Evolutionary conservation across 2,797 vertebrate genomes (phyloP).

Genomic region (Otus scops): DNA sequence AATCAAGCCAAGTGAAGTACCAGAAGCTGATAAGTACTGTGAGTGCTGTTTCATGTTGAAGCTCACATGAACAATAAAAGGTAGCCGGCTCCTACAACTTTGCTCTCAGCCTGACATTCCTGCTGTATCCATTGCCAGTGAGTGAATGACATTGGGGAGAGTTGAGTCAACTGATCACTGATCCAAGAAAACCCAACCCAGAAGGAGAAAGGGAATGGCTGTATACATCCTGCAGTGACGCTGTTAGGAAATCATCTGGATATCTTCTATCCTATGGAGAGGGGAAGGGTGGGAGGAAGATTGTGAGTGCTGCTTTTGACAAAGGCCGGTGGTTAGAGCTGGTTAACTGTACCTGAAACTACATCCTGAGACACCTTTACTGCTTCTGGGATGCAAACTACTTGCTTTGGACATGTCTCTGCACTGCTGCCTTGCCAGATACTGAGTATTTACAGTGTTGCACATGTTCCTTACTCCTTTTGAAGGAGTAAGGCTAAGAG

Average conservation of each 20-base stretch:
- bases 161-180: background rate
- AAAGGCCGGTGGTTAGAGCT: background rate
- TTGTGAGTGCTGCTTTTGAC: background rate
- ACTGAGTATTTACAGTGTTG: background rate
- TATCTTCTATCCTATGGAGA: background rate
- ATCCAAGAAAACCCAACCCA: background rate
- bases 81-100: background rate
- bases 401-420: background rate
- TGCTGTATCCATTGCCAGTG: background rate
- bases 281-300: background rate
- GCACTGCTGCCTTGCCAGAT: background rate
- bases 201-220: background rate
- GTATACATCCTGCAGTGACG: background rate
- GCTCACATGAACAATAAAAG: background rate
- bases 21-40: background rate
- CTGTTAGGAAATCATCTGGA: background rate
- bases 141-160: rapidly evolving
- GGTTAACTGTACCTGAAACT: background rate
- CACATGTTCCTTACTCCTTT: background rate
- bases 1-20: background rate
- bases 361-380: background rate
- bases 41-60: background rate
- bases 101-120: background rate
- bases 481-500: background rate
- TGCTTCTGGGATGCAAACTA: background rate